These are phyloP conservation scores for Sebastes diploproa DNA, from an alignment of 2,797 vertebrate genomes.

Conservation along the genomic window DNA sequence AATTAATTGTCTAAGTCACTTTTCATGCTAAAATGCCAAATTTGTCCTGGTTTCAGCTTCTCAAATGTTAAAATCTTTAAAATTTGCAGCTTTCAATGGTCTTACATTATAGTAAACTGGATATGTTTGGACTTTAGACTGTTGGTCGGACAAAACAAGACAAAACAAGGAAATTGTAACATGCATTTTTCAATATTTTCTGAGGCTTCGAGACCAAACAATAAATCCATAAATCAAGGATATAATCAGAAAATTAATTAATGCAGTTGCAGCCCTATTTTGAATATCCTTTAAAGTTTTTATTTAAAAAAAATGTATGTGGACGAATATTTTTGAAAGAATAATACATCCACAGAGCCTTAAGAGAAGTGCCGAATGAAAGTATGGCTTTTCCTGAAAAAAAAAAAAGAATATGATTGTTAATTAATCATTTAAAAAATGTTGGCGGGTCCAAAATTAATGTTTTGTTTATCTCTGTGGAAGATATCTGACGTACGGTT, in stretches of 20 bases:
- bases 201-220: neutral
- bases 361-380: rapidly evolving
- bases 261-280: neutral
- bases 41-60: rapidly evolving
- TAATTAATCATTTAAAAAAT: rapidly evolving
- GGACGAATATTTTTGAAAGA: too few species aligned
- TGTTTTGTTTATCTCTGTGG: too few species aligned
- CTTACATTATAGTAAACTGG: neutral
- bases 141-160: neutral
- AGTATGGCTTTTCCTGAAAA: too few species aligned
- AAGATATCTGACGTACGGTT: rapidly evolving
- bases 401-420: too few species aligned
- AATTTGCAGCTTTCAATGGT: neutral
- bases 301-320: too few species aligned
- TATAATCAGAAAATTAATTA: neutral
- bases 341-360: too few species aligned
- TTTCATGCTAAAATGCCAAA: neutral
- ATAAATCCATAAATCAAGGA: rapidly evolving
- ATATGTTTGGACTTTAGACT: neutral
- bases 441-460: rapidly evolving
- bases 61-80: rapidly evolving
- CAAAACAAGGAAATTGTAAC: neutral
- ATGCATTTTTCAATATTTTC: neutral
- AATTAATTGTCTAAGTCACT: rapidly evolving
- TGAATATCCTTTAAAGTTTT: neutral